phyloP scores from a whole-genome alignment of 2,888 invertebrate species.

The Lycocerus yunnanus region DNA sequence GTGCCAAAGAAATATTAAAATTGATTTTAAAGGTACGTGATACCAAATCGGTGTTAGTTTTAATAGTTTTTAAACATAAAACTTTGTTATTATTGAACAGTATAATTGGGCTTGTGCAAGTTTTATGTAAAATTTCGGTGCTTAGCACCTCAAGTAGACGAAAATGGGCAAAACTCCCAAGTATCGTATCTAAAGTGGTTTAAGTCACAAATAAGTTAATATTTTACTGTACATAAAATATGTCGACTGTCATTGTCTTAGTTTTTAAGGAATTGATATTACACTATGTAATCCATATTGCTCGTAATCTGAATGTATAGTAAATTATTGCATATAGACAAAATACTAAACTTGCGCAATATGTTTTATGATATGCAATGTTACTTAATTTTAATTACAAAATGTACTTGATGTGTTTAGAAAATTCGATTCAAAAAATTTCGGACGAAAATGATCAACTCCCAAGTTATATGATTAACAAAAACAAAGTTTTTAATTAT shows the following conservation, averaged over 20 bases:
- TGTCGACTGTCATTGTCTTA: conserved; percentile 55
- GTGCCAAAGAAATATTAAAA: conserved; percentile 54
- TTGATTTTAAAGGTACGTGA: conserved; percentile 42
- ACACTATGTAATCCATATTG: conserved; percentile 55
- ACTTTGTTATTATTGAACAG: conserved; percentile 32
- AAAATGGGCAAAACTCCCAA: conserved; percentile 21
- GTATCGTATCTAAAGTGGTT: conserved; percentile 19
- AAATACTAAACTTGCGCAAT: conserved; percentile 32
- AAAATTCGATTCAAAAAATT: neutral
- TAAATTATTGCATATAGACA: conserved; percentile 56
- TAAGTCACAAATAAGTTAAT: conserved; percentile 17
- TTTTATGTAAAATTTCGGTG: conserved; percentile 42
- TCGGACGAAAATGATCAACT: neutral
- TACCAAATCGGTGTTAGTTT: conserved; percentile 40
- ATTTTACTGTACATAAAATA: conserved; percentile 48
- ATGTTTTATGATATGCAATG: conserved; percentile 27
- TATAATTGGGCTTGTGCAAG: conserved; percentile 54
- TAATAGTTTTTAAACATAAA: conserved; percentile 32
- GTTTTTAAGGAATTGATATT: conserved; percentile 54
- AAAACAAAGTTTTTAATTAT: neutral
- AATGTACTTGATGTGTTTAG: conserved; percentile 20
- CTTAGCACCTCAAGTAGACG: conserved; percentile 45
- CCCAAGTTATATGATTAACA: neutral
- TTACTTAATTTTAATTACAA: conserved; percentile 26
- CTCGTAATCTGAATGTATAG: conserved; percentile 57